Base-by-base conservation (phyloP, 1,140 invertebrate species). In the Hirudo medicinalis region DNA sequence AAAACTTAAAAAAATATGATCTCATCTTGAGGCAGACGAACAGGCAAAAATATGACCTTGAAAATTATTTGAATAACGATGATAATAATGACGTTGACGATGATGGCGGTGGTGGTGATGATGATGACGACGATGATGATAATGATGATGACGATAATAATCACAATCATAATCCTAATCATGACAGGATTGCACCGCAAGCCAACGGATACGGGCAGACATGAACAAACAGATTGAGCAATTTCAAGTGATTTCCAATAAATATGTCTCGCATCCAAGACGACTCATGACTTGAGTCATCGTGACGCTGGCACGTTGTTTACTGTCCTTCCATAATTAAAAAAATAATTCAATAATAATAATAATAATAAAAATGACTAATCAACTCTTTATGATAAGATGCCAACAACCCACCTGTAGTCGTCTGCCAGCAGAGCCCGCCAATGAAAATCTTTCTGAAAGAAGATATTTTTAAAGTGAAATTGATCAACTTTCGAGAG, bases 371-470 rank as follows among this genome's bases (percentile, higher is more conserved):
- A 25, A 22, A 19, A 19, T 11, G 2, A 13, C 9, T 63, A 63
- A 63, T 49, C 11, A 49, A 5, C 9, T 49, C 15, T 13, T 40
- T 40, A 40, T 49, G 15, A 49, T 49, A 1, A 49, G 15, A n/a
- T 25, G 15, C 1, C 13, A 63, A n/a, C 11, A 63, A 63, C 57
- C 13, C 27, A 70, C 69, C 69, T 70, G 69, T 27, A 9, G 69
- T 70, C 43, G 69, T 70, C 29, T 70, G 69, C 69, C 69, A 70
- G 29, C 49, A 49, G 17, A 70, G 49, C 19, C 69, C 69, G 20
- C 69, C 69, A 70, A 70, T 70, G 43, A 70, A 70, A n/a, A 70
- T 70, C 25, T 70, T 70, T 29, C 69, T 70, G 49, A 43, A 22
- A 63, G 57, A 63, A 25, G 11, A 63, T 15, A 25, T 63, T 25